Evolutionary conservation across 2,797 vertebrate genomes (phyloP).

Genomic region (Delichon dasypus): DNA sequence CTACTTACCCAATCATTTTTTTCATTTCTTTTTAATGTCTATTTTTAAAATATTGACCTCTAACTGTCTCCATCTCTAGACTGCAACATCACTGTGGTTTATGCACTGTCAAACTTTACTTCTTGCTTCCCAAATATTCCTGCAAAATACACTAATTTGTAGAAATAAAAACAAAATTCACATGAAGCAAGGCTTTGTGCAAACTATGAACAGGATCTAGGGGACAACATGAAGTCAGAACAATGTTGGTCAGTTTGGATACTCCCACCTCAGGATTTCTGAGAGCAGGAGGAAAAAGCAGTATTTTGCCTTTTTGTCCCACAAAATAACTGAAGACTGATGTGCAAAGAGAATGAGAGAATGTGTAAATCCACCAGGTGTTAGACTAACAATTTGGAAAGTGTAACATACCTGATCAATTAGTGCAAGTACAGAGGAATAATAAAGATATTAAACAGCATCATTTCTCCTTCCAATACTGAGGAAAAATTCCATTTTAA

Average conservation of each 20-base stretch:
- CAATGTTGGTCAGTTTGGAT: not conserved
- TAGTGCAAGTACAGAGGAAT: not conserved
- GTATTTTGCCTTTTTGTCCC: not conserved
- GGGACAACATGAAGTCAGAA: not conserved
- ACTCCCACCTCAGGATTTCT: not conserved
- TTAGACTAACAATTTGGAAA: not conserved
- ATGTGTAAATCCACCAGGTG: not conserved
- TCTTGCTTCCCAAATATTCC: not conserved
- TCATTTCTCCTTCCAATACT: too few species aligned
- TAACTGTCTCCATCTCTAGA: not conserved
- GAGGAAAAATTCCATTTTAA: not conserved
- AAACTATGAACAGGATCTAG: not conserved
- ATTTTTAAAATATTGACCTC: not conserved
- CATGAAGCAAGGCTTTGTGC: not conserved
- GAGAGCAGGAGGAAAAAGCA: not conserved
- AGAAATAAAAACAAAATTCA: not conserved
- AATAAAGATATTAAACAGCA: not conserved
- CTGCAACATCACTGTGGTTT: not conserved
- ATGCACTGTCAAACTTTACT: not conserved
- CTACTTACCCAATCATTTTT: not conserved
- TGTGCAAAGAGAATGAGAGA: not conserved
- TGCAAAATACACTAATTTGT: not conserved
- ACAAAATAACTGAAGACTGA: not conserved
- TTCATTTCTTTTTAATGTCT: not conserved
- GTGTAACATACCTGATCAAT: not conserved